Evolutionary conservation across 2,113 vertebrate species (phyloP).

Genomic region (Mastomys coucha): DNA sequence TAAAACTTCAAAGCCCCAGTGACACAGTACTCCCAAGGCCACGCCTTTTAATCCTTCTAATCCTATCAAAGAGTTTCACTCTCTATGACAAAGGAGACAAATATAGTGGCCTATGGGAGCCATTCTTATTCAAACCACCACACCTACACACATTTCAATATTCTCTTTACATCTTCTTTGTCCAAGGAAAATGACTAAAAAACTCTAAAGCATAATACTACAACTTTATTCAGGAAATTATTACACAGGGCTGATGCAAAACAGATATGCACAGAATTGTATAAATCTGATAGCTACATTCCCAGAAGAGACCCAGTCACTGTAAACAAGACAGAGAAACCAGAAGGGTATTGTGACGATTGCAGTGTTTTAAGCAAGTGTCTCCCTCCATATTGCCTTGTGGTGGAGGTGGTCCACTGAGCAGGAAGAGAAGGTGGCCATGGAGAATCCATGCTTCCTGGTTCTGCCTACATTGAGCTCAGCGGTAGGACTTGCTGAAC

Average conservation of each 20-base stretch:
- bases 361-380: background rate
- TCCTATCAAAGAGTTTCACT: background rate
- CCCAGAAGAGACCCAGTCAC: conserved; percentile 32
- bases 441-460: background rate
- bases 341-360: background rate
- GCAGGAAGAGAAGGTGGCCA: background rate
- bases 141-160: background rate
- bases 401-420: background rate
- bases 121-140: background rate
- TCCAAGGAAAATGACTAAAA: conserved; percentile 53
- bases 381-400: background rate
- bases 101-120: background rate
- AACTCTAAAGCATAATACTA: background rate
- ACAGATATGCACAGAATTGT: conserved; percentile 12
- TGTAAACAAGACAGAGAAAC: conserved; percentile 33
- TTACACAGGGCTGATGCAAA: conserved; percentile 44
- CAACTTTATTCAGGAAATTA: conserved; percentile 72
- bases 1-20: background rate
- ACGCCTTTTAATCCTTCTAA: background rate
- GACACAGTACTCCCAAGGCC: background rate
- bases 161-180: conserved; percentile 46
- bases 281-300: conserved; percentile 45
- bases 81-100: background rate
- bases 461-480: conserved; percentile 28
- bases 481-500: conserved; percentile 76